Conservation (phyloP, 2,113 vertebrate species). For the Neolamprologus sp. region DNA sequence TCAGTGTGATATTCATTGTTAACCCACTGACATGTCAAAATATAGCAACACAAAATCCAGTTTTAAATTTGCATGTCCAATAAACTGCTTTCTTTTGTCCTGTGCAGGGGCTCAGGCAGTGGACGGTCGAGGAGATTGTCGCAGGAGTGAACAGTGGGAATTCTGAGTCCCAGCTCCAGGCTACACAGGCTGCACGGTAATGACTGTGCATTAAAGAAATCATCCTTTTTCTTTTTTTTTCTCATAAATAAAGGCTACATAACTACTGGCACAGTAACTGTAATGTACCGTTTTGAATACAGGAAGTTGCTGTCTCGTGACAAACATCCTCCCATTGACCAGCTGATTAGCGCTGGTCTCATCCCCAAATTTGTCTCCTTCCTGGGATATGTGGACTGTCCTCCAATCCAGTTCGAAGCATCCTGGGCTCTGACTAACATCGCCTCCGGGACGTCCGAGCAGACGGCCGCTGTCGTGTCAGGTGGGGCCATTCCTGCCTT, state of each 20-base stretch:
- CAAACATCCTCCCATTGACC: conserved; percentile 91
- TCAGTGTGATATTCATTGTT: not conserved
- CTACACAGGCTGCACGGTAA: conserved; percentile 94
- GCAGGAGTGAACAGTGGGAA: conserved; percentile 76
- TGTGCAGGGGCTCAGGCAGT: conserved; percentile 74
- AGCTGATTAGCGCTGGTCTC: conserved; percentile 86
- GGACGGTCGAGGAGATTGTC: conserved; percentile 94
- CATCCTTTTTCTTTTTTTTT: accelerated
- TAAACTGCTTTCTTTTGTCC: not conserved
- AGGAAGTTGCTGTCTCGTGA: conserved; percentile 96
- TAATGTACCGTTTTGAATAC: not conserved
- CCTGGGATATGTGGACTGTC: conserved; percentile 76
- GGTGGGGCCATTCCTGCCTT: conserved; percentile 87
- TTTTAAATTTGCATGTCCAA: not conserved
- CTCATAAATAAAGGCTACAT: accelerated
- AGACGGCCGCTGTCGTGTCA: conserved; percentile 91
- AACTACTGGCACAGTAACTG: not conserved
- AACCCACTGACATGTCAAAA: not conserved
- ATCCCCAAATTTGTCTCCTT: conserved; percentile 89
- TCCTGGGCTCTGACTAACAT: conserved; percentile 99
- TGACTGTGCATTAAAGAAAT: not conserved
- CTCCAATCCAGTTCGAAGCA: conserved; percentile 93
- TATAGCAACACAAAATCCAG: not conserved
- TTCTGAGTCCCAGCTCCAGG: conserved; percentile 83
- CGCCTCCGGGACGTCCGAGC: conserved; percentile 88